phyloP scores from a whole-genome alignment of 2,888 invertebrate species.

The Leptura quadrifasciata region DNA sequence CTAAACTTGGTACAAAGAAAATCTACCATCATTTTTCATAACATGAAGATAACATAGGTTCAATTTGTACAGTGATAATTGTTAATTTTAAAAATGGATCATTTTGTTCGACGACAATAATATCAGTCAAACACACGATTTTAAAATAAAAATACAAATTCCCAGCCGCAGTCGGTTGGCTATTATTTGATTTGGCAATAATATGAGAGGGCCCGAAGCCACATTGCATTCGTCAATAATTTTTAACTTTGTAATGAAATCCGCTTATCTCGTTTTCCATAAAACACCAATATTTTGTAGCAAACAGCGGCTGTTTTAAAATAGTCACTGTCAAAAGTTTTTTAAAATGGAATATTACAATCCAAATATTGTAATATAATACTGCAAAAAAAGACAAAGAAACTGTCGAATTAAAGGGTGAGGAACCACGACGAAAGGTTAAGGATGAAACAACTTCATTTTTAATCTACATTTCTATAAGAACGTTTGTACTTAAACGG shows the following conservation, averaged over 20 bases:
- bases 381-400: too few relatives aligned
- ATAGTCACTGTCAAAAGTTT: not conserved
- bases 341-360: not conserved
- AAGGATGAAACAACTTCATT: too few relatives aligned
- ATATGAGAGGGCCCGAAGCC: slow-evolving; percentile 7
- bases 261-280: slow-evolving; percentile 29
- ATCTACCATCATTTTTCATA: too few relatives aligned
- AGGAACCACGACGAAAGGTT: too few relatives aligned
- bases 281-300: slow-evolving; percentile 4
- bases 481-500: too few relatives aligned
- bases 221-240: slow-evolving; percentile 15
- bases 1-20: too few relatives aligned
- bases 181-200: not conserved
- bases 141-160: slow-evolving; percentile 8
- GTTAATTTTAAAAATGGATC: too few relatives aligned
- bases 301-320: slow-evolving; percentile 11
- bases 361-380: too few relatives aligned
- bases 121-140: not conserved
- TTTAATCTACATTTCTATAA: too few relatives aligned
- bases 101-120: not conserved
- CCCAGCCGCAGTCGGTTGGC: not conserved
- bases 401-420: too few relatives aligned
- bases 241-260: slow-evolving; percentile 33
- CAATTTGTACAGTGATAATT: too few relatives aligned
- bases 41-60: too few relatives aligned